These are phyloP conservation scores for Salpingus planirostris DNA, from an alignment of 2,888 invertebrate genomes.

Conservation along the genomic window DNA sequence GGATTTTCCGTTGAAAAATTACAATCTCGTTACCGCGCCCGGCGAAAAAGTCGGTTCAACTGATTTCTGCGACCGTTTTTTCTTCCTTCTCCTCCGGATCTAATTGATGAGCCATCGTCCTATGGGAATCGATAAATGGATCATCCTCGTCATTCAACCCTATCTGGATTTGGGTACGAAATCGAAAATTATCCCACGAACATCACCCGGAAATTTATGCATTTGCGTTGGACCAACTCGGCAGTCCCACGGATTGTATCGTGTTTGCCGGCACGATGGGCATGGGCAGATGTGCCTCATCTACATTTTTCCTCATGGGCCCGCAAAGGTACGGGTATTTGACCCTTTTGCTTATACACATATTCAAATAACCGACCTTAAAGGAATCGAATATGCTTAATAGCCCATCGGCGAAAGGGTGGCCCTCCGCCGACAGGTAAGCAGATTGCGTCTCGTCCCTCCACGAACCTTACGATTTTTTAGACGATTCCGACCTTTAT, in stretches of 20 bases:
- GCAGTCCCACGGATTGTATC: no score
- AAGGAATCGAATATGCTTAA: constrained; percentile 42
- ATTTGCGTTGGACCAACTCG: constrained; percentile 28
- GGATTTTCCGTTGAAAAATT: constrained; percentile 1
- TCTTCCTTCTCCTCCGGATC: no score
- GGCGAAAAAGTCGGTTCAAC: constrained; percentile 2
- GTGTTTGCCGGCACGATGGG: no score
- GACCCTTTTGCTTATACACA: constrained; percentile 39
- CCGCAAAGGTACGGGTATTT: no score
- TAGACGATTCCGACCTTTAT: no score
- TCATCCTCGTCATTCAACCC: constrained; percentile 30
- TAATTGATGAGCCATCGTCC: constrained; percentile 24
- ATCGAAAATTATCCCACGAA: constrained; percentile 39
- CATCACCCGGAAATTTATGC: constrained; percentile 34
- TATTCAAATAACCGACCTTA: constrained; percentile 39
- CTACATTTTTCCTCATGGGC: constrained; percentile 42
- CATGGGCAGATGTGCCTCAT: constrained; percentile 33
- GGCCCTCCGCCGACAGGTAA: constrained; percentile 10
- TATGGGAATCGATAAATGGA: constrained; percentile 28
- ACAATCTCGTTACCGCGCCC: constrained; percentile 2
- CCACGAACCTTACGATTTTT: not conserved
- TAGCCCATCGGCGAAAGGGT: constrained; percentile 38
- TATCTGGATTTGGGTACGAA: constrained; percentile 27
- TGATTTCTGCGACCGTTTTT: constrained; percentile 10
- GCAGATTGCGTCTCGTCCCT: no score